Evolutionary conservation across 2,113 vertebrate genomes (phyloP).

Genomic region (Neogobius melanostomus): DNA sequence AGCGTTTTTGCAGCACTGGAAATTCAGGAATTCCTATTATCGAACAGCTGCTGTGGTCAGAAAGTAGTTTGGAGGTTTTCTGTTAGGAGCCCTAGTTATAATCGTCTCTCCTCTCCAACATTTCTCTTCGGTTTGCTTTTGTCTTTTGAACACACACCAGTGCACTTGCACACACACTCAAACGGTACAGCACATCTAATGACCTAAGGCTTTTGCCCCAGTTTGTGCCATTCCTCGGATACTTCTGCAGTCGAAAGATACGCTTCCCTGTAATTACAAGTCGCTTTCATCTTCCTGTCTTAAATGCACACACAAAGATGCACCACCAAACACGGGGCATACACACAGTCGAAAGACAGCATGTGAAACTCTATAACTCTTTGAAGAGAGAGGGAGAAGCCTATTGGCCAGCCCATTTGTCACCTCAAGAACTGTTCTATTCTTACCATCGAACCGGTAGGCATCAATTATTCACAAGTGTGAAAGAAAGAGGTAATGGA

Average conservation of each 20-base stretch:
- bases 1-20: conserved; percentile 68
- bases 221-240: conserved; percentile 76
- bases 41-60: conserved; percentile 59
- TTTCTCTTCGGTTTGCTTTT: conserved; percentile 13
- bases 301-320: conserved; percentile 57
- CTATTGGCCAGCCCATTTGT: conserved; percentile 69
- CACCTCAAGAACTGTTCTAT: conserved; percentile 78
- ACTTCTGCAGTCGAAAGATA: conserved; percentile 77
- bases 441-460: conserved; percentile 74
- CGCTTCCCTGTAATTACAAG: conserved; percentile 75
- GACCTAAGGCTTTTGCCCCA: conserved; percentile 75
- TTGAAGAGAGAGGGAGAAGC: conserved; percentile 67
- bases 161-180: conserved; percentile 38
- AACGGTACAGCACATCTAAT: conserved; percentile 63
- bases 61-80: conserved; percentile 67
- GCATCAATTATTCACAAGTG: conserved; percentile 78
- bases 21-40: conserved; percentile 67
- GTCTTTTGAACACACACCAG: conserved; percentile 16
- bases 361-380: conserved; percentile 61
- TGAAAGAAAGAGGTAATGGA: conserved; percentile 64
- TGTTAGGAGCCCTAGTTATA: conserved; percentile 60
- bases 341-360: conserved; percentile 35
- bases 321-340: conserved; percentile 23
- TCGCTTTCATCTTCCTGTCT: conserved; percentile 73
- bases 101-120: conserved; percentile 39